Percentiles rank a stretch among this genome's conserved stretches.
Conservation (phyloP, 1,140 invertebrate species). For the Aphaenogaster ashmeadi region DNA sequence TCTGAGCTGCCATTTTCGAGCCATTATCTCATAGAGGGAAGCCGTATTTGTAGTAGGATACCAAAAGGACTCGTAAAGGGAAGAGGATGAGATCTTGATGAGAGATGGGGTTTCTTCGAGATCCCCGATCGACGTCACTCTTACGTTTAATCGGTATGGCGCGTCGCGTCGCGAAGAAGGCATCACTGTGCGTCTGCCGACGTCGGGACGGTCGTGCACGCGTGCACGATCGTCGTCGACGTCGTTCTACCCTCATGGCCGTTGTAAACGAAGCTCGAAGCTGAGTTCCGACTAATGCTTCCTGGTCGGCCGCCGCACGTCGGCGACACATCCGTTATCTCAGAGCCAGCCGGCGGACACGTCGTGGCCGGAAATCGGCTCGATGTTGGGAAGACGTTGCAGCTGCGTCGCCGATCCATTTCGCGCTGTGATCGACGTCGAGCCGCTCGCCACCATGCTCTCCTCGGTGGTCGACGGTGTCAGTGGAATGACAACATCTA, state of each 20-base stretch:
- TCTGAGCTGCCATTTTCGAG: not conserved
- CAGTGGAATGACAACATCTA: constrained; percentile 79
- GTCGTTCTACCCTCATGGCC: constrained; percentile 63
- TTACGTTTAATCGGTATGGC: constrained; percentile 67
- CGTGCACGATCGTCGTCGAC: constrained; percentile 37
- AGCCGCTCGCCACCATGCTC: constrained; percentile 84
- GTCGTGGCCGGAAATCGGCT: constrained; percentile 89
- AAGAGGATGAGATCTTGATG: constrained; percentile 46
- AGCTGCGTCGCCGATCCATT: constrained; percentile 87
- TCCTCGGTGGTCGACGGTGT: constrained; percentile 88
- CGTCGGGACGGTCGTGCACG: constrained; percentile 40
- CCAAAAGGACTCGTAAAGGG: constrained; percentile 5
- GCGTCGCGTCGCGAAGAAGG: constrained; percentile 78
- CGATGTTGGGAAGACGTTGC: constrained; percentile 89
- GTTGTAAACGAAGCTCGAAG: constrained; percentile 63
- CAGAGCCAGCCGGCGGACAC: constrained; percentile 89
- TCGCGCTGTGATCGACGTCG: constrained; percentile 80
- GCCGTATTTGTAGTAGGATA: not conserved
- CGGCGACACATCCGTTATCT: constrained; percentile 70
- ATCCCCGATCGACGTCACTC: constrained; percentile 60
- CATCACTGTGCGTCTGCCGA: constrained; percentile 84
- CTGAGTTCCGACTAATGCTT: constrained; percentile 35
- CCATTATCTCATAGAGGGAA: not conserved
- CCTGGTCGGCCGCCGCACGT: constrained; percentile 46
- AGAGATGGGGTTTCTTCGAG: constrained; percentile 34